These are phyloP conservation scores for Myiopsitta monachus DNA, from an alignment of 2,113 vertebrate species.

Conservation along the genomic window DNA sequence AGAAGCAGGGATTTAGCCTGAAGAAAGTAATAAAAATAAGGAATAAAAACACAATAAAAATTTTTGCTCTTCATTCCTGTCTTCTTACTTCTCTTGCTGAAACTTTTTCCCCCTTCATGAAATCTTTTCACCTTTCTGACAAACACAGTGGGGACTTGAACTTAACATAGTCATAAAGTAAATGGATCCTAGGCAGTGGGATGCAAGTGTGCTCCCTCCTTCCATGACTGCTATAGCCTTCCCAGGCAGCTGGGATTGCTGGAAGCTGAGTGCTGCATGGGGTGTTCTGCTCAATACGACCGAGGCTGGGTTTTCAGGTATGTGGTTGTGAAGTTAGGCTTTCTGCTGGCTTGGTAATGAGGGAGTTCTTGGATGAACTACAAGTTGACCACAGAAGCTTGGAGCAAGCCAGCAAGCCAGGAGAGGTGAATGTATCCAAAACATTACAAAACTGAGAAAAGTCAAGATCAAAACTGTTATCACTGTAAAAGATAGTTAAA, in stretches of 20 bases:
- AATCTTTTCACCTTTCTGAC: not conserved
- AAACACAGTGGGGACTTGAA: not conserved
- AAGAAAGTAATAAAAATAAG: not conserved
- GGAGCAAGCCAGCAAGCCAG: not conserved
- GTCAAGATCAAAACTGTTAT: not conserved
- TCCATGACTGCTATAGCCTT: not conserved
- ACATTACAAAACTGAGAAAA: not conserved
- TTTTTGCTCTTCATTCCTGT: not conserved
- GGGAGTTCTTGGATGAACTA: not conserved
- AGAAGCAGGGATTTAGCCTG: not conserved
- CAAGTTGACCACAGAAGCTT: not conserved
- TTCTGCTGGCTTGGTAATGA: not conserved
- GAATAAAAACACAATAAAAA: not conserved
- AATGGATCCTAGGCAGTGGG: not conserved
- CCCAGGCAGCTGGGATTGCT: not conserved
- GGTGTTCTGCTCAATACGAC: not conserved
- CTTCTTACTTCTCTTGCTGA: not conserved
- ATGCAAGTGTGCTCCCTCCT: not conserved
- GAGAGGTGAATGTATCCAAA: not conserved
- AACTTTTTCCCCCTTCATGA: not conserved
- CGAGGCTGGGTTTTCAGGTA: not conserved
- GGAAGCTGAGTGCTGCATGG: not conserved
- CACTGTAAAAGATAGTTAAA: not conserved
- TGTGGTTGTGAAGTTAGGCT: not conserved
- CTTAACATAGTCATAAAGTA: not conserved